phyloP scores from a whole-genome alignment of 1,140 invertebrate genomes.

The Leptinotarsa lineolata region DNA sequence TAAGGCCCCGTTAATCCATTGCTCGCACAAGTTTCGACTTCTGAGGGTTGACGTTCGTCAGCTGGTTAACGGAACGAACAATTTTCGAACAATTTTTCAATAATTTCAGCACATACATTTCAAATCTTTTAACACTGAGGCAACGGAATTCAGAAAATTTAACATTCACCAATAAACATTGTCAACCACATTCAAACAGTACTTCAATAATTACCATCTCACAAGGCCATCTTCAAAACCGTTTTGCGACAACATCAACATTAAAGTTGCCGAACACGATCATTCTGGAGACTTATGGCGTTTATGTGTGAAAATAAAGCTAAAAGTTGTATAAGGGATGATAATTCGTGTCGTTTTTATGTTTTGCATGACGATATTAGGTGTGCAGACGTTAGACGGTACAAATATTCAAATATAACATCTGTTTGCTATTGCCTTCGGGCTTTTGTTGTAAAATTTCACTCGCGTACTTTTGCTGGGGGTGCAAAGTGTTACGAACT shows the following conservation, averaged over 20 bases:
- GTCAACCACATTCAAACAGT: no score
- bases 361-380: slow-evolving; percentile 25
- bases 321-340: slow-evolving; percentile 3
- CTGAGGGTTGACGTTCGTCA: no score
- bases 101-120: no score
- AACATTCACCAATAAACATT: no score
- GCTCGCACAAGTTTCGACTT: no score
- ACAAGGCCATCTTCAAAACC: background rate
- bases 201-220: background rate
- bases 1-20: no score
- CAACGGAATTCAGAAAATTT: no score
- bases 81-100: no score
- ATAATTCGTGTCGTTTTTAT: slow-evolving; percentile 23
- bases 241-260: background rate
- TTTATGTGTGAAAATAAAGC: slow-evolving; percentile 18
- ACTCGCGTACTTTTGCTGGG: slow-evolving; percentile 11
- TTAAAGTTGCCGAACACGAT: slow-evolving; percentile 6
- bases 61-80: no score
- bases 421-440: slow-evolving; percentile 25
- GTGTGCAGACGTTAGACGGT: slow-evolving; percentile 14
- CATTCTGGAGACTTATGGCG: slow-evolving; percentile 11
- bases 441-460: slow-evolving; percentile 23
- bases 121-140: no score
- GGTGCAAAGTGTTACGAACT: slow-evolving; percentile 29
- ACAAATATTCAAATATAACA: slow-evolving; percentile 28